Percentiles rank a stretch among this genome's conserved stretches.
These are phyloP conservation scores for Scomber scombrus DNA, from an alignment of 2,113 vertebrate genomes.

Conservation along the genomic window DNA sequence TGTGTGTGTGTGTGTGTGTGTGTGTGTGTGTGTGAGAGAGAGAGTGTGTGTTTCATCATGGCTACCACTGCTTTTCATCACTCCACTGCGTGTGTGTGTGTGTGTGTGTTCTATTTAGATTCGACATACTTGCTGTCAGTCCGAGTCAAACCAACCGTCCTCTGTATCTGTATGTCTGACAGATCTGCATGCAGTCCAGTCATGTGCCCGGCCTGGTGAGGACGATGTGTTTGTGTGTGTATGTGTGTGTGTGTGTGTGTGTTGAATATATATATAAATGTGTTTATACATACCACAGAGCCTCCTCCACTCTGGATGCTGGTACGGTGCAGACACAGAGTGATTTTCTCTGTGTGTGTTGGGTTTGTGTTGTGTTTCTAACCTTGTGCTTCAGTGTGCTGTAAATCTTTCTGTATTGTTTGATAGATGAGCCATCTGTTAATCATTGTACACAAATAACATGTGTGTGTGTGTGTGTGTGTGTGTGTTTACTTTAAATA, in stretches of 20 bases:
- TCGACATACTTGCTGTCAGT: conserved; percentile 9
- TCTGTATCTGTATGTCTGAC: conserved; percentile 2
- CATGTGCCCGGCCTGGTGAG: not conserved
- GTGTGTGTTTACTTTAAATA: not conserved
- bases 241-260: not conserved
- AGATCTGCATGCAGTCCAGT: not conserved
- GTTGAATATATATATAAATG: not conserved
- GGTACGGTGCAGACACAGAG: not conserved
- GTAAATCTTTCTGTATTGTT: too few species aligned
- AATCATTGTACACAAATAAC: not conserved
- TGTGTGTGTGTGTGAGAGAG: not conserved
- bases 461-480: not conserved
- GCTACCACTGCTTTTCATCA: conserved; percentile 35
- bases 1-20: conserved; percentile 9
- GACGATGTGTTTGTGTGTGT: not conserved
- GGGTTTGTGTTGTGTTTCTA: too few species aligned
- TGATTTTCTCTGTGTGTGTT: not conserved
- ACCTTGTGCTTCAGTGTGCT: too few species aligned
- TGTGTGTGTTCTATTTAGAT: conserved; percentile 17
- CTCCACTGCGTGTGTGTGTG: not conserved
- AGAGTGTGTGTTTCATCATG: too few species aligned
- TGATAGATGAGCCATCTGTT: not conserved
- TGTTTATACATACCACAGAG: not conserved
- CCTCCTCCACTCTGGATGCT: not conserved
- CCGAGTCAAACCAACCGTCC: not conserved